phyloP scores from a whole-genome alignment of 1,140 invertebrate genomes.

The Calephelis virginiensis region DNA sequence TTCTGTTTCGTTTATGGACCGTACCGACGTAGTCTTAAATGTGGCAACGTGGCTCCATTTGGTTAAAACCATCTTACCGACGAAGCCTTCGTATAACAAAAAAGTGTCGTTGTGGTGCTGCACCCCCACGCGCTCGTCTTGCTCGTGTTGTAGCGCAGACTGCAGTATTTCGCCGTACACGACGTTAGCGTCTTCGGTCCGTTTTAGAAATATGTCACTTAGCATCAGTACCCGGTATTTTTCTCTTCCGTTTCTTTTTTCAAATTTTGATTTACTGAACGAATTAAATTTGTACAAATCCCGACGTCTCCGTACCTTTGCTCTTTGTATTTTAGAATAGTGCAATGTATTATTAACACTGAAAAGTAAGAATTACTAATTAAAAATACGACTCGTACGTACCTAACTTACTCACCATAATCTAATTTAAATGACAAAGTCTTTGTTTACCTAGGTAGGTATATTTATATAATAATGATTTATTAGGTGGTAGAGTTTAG shows the following conservation, averaged over 20 bases:
- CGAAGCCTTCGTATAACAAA: slow-evolving; percentile 38
- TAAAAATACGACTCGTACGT: too few species aligned
- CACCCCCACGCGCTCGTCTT: slow-evolving; percentile 23
- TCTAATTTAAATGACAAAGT: too few species aligned
- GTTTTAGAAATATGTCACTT: slow-evolving; percentile 18
- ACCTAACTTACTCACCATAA: too few species aligned
- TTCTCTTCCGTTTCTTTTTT: background rate
- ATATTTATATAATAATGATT: too few species aligned
- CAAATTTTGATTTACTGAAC: background rate
- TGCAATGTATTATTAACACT: background rate
- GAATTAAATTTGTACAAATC: background rate
- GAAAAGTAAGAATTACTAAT: background rate
- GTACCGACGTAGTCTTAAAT: slow-evolving; percentile 27
- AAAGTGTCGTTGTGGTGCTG: slow-evolving; percentile 25
- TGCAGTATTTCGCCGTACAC: slow-evolving; percentile 39
- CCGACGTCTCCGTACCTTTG: background rate
- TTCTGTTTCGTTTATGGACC: slow-evolving; percentile 29
- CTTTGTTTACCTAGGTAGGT: too few species aligned
- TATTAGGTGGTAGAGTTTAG: too few species aligned
- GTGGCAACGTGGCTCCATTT: slow-evolving; percentile 35
- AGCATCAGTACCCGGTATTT: slow-evolving; percentile 23
- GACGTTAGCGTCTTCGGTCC: background rate
- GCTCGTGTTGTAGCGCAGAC: slow-evolving; percentile 28
- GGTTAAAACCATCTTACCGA: background rate
- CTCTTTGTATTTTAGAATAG: slow-evolving; percentile 5